Base-by-base conservation (phyloP, 2,113 vertebrate species). In the Rhagologus leucostigma region DNA sequence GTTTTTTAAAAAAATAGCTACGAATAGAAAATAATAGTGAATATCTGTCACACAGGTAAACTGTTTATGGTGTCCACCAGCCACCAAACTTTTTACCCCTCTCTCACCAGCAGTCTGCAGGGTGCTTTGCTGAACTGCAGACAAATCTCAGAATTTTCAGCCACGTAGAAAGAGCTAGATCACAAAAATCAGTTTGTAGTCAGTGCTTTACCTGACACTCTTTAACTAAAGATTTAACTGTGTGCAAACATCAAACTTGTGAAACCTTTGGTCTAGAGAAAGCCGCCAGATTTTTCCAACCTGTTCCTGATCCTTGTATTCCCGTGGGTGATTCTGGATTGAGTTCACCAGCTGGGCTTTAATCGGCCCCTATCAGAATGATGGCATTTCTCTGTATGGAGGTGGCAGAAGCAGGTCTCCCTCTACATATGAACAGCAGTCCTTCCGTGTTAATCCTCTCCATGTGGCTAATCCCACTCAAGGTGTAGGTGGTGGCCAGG, bases 361-460 rank as follows among this genome's bases (percentile, higher is more conserved):
- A 50, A 46, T 46, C 0, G 0, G 10, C 81, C 24, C 59, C 32
- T 62, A 22, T 55, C 53, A 2, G 19, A 55, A 27, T 46, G n/a
- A 44, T 49, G 78, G 24, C 17, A 37, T 59, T 87, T 74, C 29
- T 35, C 2, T 3, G 7, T 10, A 3, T 6, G 23, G 49, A 4
- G 22, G 20, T 27, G n/a, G 65, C 46, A 79, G 56, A n/a, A 78
- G 47, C 60, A 67, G 42, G 11, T 57, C 35, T 68, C 29, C 22
- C 21, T 26, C 27, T 23, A 22, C 8, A 4, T 4, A 7, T 0
- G 0, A 32, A 8, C 18, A 46, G 35, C 16, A 20, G 2, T 41
- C 39, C 20, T 50, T 60, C 29, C n/a, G 18, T 1, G 3, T 32
- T 52, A 27, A 11, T 30, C 16, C 39, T 55, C 44, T 63, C 49